Base-by-base conservation (phyloP, 2,113 vertebrate genomes). In the Siniperca chuatsi region DNA sequence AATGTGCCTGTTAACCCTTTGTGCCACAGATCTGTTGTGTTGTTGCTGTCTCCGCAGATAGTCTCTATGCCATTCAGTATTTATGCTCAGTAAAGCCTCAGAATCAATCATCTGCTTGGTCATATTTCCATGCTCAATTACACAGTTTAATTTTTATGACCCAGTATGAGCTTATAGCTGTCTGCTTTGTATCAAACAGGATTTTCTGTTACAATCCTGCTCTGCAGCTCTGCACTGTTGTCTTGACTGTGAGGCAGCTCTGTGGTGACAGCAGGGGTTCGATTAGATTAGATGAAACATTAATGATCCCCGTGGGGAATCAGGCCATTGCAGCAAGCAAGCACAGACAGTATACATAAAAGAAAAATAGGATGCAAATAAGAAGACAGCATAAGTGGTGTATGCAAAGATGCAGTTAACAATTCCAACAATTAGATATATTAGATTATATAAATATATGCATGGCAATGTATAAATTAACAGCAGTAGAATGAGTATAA, bases 241-340 rank as follows among this genome's bases (percentile, higher is more conserved):
- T 89, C 82, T 75, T 42, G 66, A 78, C 65, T 68, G 76, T 7
- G 84, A 74, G 75, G 79, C 40, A 15, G 70, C 74, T 78, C 79
- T 42, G 78, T 78, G 70, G 76, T 70, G 81, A 87, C 90, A 86
- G 89, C 90, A 62, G 89, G 87, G 75, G 78, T 78, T 90, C 54
- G 58, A 85, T 91, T 79, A 88, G 85, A 90, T 91, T 52, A 83
- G 70, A 92, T 91, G 75, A 94, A 93, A 93, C 86, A 83, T 91
- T 92, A 82, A 93, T 82, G 82, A 90, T 90, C 79, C 71, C 88
- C 57, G 82, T 37, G 77, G 89, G 81, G 82, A 90, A 89, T 86
- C 74, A 54, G 76, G 76, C 80, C 66, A 46, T 54, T 29, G 76
- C 83, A 67, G 69, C 78, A 35, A 78, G 55, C 75, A 13, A 68